phyloP scores from a whole-genome alignment of 2,113 vertebrate species.

The Megalops atlanticus region DNA sequence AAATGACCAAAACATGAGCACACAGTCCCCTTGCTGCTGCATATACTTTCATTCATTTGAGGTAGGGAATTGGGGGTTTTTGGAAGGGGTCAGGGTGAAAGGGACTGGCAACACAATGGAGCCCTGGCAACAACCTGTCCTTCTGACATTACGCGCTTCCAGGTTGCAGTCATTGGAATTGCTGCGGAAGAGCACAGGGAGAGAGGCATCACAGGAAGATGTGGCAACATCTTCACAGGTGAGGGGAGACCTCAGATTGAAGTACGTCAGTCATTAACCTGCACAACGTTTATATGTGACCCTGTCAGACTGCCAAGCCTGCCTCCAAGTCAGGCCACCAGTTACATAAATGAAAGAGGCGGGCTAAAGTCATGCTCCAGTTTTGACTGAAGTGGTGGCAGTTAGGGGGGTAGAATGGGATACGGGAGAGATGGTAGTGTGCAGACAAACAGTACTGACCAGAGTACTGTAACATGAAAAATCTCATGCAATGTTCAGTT shows the following conservation, averaged over 20 bases:
- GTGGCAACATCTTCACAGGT: conserved; percentile 13
- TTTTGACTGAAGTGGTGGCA: neutral
- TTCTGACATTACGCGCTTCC: conserved; percentile 33
- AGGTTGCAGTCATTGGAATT: conserved; percentile 62
- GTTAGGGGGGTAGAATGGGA: too few species aligned
- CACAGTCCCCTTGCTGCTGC: too few species aligned
- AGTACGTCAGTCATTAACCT: neutral
- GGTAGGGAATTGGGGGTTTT: too few species aligned
- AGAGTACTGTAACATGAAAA: too few species aligned
- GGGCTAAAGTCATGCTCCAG: neutral
- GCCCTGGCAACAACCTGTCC: neutral
- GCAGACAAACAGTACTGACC: too few species aligned
- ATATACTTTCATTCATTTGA: too few species aligned
- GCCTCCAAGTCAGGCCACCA: neutral
- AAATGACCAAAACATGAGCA: too few species aligned
- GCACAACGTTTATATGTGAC: neutral
- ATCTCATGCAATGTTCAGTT: too few species aligned
- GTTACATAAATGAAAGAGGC: neutral
- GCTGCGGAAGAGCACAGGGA: neutral
- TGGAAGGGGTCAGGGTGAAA: neutral
- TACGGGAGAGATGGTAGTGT: too few species aligned
- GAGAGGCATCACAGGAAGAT: neutral
- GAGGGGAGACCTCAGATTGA: neutral
- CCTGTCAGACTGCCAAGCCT: neutral
- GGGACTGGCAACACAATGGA: neutral